phyloP scores from a whole-genome alignment of 1,140 invertebrate species.

The Drosophila mauritiana region DNA sequence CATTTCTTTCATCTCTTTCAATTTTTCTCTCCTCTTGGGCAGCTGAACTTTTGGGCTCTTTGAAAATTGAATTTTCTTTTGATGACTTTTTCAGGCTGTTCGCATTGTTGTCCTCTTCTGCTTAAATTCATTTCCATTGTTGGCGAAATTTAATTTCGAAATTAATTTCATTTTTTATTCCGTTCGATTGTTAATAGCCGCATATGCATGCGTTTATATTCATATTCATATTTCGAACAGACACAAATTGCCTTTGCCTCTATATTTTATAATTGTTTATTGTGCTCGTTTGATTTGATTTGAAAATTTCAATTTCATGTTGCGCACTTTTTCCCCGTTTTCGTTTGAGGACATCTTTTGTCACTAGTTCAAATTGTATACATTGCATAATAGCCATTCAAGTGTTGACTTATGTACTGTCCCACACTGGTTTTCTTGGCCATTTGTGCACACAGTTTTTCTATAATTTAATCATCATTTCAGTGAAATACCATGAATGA shows the following conservation, averaged over 20 bases:
- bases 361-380: not conserved
- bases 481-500: too few species aligned
- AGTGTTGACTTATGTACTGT: too few species aligned
- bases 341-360: slow-evolving; percentile 12
- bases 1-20: slow-evolving; percentile 44
- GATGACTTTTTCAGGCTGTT: slow-evolving; percentile 58
- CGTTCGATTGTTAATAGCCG: slow-evolving; percentile 27
- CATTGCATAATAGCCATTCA: too few species aligned
- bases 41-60: slow-evolving; percentile 26
- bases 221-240: slow-evolving; percentile 24
- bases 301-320: slow-evolving; percentile 41
- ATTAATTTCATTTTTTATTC: slow-evolving; percentile 46
- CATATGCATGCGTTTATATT: slow-evolving; percentile 10
- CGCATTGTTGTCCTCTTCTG: slow-evolving; percentile 1
- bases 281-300: slow-evolving; percentile 30
- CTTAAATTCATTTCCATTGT: slow-evolving; percentile 66
- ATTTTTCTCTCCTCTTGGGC: slow-evolving; percentile 15
- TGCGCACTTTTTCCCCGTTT: not conserved
- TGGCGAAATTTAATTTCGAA: slow-evolving; percentile 28
- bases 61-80: slow-evolving; percentile 70
- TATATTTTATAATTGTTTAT: slow-evolving; percentile 8
- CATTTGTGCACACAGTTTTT: too few species aligned
- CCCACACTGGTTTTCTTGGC: too few species aligned
- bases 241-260: slow-evolving; percentile 11
- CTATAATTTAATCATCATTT: too few species aligned